Percentiles rank a stretch among this genome's conserved stretches.
These are phyloP conservation scores for Pseudomyrmex concolor DNA, from an alignment of 1,140 invertebrate genomes.

Conservation along the genomic window DNA sequence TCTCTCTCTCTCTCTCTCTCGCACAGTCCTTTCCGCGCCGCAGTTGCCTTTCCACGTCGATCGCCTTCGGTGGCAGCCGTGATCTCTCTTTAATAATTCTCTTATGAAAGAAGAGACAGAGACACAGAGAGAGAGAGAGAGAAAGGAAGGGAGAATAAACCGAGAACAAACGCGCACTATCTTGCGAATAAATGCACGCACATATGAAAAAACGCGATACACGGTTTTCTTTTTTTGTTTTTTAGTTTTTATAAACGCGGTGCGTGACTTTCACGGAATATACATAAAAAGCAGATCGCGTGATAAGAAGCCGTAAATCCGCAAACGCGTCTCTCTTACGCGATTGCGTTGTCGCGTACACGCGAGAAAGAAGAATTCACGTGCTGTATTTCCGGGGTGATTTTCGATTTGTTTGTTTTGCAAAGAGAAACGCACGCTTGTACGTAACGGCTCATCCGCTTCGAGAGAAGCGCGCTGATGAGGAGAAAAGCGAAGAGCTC, in stretches of 20 bases:
- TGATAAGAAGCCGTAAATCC: no score
- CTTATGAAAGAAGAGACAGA: slow-evolving; percentile 8
- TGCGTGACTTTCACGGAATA: no score
- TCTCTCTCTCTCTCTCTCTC: not conserved
- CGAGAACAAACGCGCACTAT: not conserved
- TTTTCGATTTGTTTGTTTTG: slow-evolving; percentile 22
- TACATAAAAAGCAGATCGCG: no score
- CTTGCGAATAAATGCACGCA: not conserved
- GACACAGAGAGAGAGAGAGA: no score
- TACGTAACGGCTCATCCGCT: slow-evolving; percentile 16
- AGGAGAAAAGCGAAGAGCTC: not conserved
- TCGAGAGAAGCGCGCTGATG: slow-evolving; percentile 4
- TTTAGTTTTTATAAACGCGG: no score
- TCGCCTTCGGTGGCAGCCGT: not conserved
- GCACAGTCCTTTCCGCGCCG: slow-evolving; percentile 19
- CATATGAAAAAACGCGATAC: not conserved
- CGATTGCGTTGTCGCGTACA: not conserved
- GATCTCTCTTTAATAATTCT: slow-evolving; percentile 5
- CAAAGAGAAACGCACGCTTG: not conserved
- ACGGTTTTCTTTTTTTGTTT: not conserved
- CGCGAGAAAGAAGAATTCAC: not conserved
- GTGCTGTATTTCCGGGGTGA: not conserved
- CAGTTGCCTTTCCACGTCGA: slow-evolving; percentile 9
- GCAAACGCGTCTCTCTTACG: not conserved
- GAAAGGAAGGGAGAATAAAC: not conserved